Base-by-base conservation (phyloP, 2,797 vertebrate genomes). In the Smutsia temminckii region DNA sequence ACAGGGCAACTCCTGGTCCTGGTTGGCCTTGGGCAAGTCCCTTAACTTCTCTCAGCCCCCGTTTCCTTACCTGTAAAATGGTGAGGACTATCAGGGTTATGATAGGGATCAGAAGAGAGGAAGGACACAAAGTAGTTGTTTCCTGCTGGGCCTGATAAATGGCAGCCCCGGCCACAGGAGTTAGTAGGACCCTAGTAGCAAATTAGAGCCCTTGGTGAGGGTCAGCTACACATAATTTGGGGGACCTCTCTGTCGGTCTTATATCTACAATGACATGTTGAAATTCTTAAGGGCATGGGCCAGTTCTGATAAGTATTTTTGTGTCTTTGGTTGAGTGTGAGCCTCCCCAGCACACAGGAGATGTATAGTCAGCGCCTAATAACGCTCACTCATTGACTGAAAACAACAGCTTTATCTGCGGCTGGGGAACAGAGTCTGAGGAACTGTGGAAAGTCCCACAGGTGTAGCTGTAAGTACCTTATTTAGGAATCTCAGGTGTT, bases 401-500 rank as follows among this genome's bases (percentile, higher is more conserved):
- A 86, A 88, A 57, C 72, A 34, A 3, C 55, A 59, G 1, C 83
- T 88, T 46, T 57, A 11, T 75, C 68, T 87, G 71, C 49, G n/a
- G 13, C 61, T 34, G 11, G 17, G 21, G 53, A 68, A 53, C 3
- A 27, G n/a, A 69, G 37, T 34, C 34, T 80, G 89, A 34, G 49
- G 89, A 78, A 51, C 8, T 68, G 86, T 78, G 37, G 4, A 71
- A 77, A 74, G 40, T 83, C 71, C 57, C 61, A 23, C 51, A 32
- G 66, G n/a, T 27, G 37, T 42, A 57, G 16, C 83, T 68, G 3
- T 72, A 40, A 37, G 23, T 49, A 69, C 61, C 42, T 83, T 59
- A 53, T 80, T 68, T 71, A 80, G 49, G 8, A 85, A 61, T 88
- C 85, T 91, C 13, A 53, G 91, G 87, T 85, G 92, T 95, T 89